phyloP scores from a whole-genome alignment of 53 echinoderm and acorn worm genomes.

The Paelopatides confundens region DNA sequence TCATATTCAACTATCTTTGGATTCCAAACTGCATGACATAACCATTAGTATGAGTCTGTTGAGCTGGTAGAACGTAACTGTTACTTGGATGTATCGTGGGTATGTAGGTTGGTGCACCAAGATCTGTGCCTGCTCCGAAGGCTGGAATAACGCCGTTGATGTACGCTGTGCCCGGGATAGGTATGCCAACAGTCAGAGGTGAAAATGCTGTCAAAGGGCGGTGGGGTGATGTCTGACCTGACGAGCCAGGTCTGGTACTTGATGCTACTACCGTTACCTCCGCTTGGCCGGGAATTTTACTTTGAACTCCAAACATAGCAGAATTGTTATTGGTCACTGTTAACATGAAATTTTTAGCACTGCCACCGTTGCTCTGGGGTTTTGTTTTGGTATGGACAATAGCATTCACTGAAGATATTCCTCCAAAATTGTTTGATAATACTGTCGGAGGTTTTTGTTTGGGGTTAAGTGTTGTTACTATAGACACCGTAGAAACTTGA shows the following conservation, averaged over 20 bases:
- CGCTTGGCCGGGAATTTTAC: not conserved
- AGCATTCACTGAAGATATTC: not conserved
- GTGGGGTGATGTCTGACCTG: constrained; percentile 32
- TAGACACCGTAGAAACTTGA: not conserved
- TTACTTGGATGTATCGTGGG: constrained; percentile 14
- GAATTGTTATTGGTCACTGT: constrained; percentile 16
- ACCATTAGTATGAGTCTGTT: constrained; percentile 3
- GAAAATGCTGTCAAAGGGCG: constrained; percentile 54
- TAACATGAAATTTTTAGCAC: constrained; percentile 37
- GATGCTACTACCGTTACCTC: constrained; percentile 34
- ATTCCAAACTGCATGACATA: constrained; percentile 93
- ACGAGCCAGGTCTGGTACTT: constrained; percentile 47
- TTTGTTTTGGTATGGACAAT: not conserved
- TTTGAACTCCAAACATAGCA: not conserved
- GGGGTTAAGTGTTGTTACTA: not conserved
- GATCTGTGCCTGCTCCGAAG: constrained; percentile 50
- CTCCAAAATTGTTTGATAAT: not conserved
- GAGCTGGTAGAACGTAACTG: constrained; percentile 11
- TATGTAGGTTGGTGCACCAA: constrained; percentile 63
- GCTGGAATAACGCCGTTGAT: constrained; percentile 59
- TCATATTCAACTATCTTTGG: constrained; percentile 60
- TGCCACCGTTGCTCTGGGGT: constrained; percentile 40
- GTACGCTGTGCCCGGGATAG: constrained; percentile 44
- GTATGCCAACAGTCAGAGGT: constrained; percentile 52
- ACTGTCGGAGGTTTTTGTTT: constrained; percentile 13